Conservation (phyloP, 2,888 invertebrate genomes). For the Ptilodon capucinus region DNA sequence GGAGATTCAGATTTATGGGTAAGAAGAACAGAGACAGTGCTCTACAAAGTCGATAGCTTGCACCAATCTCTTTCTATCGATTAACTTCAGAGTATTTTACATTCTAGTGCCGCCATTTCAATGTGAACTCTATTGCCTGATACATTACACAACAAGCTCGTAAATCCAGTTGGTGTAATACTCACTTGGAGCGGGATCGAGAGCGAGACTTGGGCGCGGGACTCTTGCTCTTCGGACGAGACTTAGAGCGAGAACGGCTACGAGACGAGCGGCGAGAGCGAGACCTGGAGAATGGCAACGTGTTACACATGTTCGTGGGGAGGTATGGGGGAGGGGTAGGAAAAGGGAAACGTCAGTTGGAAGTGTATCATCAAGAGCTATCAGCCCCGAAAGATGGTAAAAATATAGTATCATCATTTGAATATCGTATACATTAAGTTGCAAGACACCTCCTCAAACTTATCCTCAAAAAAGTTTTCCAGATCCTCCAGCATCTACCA, state of each 20-base stretch:
- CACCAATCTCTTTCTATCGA: too few relatives aligned
- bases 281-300: slow-evolving; percentile 3
- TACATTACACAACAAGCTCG: slow-evolving; percentile 25
- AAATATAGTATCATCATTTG: slow-evolving; percentile 70
- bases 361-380: slow-evolving; percentile 70
- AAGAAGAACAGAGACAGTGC: too few relatives aligned
- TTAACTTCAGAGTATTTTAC: too few relatives aligned
- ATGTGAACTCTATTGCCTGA: slow-evolving; percentile 1
- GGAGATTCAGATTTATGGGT: too few relatives aligned
- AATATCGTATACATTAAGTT: too few relatives aligned
- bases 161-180: slow-evolving; percentile 27
- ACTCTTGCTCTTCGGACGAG: slow-evolving; percentile 87
- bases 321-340: not conserved
- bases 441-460: too few relatives aligned
- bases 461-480: too few relatives aligned
- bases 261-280: slow-evolving; percentile 76
- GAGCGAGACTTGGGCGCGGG: slow-evolving; percentile 90
- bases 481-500: too few relatives aligned
- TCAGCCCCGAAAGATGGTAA: slow-evolving; percentile 85
- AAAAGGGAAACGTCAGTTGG: slow-evolving; percentile 53
- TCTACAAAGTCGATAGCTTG: too few relatives aligned
- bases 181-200: slow-evolving; percentile 89
- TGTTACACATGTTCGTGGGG: not conserved
- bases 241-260: slow-evolving; percentile 83
- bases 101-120: too few relatives aligned